These are phyloP conservation scores for Leptopilina myrica DNA, from an alignment of 2,888 invertebrate species.

Conservation along the genomic window DNA sequence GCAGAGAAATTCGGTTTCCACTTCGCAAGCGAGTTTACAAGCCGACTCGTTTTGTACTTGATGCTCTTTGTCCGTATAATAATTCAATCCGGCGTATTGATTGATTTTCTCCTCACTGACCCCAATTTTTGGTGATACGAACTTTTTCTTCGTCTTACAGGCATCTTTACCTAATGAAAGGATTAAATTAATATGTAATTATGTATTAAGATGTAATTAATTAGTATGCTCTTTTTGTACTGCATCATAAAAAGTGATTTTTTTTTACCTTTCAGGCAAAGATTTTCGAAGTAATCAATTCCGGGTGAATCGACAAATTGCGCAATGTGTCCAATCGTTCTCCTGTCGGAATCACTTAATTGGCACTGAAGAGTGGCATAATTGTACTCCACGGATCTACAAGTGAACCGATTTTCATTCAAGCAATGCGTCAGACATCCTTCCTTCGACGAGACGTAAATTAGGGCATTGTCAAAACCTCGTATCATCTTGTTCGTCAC, in stretches of 20 bases:
- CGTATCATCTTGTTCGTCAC: conserved; percentile 95
- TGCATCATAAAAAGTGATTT: not conserved
- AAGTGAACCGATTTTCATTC: conserved; percentile 95
- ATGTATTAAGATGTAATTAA: no score
- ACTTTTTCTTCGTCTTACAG: conserved; percentile 89
- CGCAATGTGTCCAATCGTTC: conserved; percentile 92
- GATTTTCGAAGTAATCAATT: conserved; percentile 92
- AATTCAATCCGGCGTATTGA: conserved; percentile 93
- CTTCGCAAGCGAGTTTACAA: conserved; percentile 93
- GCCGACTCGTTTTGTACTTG: conserved; percentile 93
- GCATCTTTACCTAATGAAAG: conserved; percentile 82
- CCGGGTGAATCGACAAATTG: conserved; percentile 92
- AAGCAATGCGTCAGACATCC: conserved; percentile 94
- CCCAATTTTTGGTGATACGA: conserved; percentile 89
- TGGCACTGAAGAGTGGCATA: conserved; percentile 95
- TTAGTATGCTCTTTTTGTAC: no score
- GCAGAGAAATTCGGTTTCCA: conserved; percentile 95
- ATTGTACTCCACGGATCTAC: conserved; percentile 95
- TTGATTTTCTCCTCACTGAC: conserved; percentile 95
- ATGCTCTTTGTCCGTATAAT: conserved; percentile 95
- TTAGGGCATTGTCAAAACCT: conserved; percentile 92
- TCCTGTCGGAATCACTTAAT: conserved; percentile 91
- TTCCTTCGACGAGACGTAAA: conserved; percentile 96
- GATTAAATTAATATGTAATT: no score
- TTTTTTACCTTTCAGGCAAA: conserved; percentile 87